These are phyloP conservation scores for Lepidurus apus DNA, from an alignment of 1,140 invertebrate genomes.

Conservation along the genomic window DNA sequence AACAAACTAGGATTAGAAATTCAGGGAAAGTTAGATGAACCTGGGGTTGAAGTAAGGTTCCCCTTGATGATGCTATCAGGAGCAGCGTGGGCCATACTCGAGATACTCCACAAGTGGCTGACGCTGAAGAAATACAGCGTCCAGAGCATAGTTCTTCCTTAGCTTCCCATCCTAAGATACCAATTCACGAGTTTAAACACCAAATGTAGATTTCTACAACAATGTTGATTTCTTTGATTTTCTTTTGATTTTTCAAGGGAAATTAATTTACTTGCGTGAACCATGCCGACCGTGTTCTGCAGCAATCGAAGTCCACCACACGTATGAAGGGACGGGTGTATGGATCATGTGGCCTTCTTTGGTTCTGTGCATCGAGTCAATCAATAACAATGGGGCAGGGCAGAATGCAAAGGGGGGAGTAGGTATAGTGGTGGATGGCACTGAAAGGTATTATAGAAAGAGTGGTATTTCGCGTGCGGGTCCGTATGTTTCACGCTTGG, in stretches of 20 bases:
- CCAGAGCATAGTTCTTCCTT: slow-evolving; percentile 3
- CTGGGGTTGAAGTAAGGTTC: neutral
- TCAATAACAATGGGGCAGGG: slow-evolving; percentile 9
- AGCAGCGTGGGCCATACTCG: neutral
- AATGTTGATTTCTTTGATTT: no score
- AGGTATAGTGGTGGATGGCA: neutral
- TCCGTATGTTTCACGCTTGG: neutral
- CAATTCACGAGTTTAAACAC: neutral
- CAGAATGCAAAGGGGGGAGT: neutral
- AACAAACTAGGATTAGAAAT: no score
- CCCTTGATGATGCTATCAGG: neutral
- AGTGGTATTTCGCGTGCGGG: slow-evolving; percentile 2
- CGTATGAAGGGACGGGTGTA: neutral
- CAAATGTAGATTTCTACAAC: no score
- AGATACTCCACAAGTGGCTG: slow-evolving; percentile 17
- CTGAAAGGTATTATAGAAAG: neutral
- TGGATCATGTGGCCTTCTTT: neutral
- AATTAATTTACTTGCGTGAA: neutral
- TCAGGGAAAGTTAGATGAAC: neutral
- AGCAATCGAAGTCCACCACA: neutral
- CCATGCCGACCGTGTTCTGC: slow-evolving; percentile 1
- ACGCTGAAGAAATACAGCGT: slow-evolving; percentile 5
- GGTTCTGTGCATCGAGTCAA: neutral
- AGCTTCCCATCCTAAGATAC: neutral
- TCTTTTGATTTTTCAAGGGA: no score